Percentiles rank a stretch among this genome's conserved stretches.
Conservation (phyloP, 2,113 vertebrate genomes). For the Gila orcuttii region DNA sequence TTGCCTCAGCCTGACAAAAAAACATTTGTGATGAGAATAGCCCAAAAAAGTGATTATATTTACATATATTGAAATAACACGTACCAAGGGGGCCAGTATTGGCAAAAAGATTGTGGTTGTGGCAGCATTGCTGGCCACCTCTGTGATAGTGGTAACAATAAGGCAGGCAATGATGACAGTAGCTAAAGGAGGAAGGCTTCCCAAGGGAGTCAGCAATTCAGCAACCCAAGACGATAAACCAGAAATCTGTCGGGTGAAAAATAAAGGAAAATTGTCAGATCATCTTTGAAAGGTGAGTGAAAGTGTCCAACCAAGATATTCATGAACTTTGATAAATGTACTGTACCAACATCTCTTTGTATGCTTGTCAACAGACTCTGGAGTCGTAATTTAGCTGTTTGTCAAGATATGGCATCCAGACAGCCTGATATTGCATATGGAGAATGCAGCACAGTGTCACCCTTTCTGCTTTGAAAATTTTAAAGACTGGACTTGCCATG, state of each 20-base stretch:
- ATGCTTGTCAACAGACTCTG: neutral
- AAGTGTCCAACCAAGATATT: constrained; percentile 6
- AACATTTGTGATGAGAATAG: neutral
- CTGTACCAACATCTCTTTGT: constrained; percentile 1
- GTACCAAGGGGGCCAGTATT: constrained; percentile 88
- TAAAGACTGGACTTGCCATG: constrained; percentile 43
- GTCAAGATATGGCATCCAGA: neutral
- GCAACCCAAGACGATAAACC: constrained; percentile 78
- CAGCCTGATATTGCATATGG: constrained; percentile 3
- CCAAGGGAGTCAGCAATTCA: constrained; percentile 83
- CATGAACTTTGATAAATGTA: neutral
- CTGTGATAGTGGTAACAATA: constrained; percentile 89
- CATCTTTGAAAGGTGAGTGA: neutral
- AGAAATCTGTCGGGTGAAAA: constrained; percentile 46
- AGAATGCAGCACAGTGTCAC: constrained; percentile 3
- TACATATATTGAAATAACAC: constrained; percentile 56
- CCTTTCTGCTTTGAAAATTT: constrained; percentile 34
- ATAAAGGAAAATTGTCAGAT: neutral
- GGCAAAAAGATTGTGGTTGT: constrained; percentile 92
- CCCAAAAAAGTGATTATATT: constrained; percentile 17
- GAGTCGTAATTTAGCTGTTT: constrained; percentile 34
- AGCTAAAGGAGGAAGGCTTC: constrained; percentile 80
- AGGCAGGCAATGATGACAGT: constrained; percentile 82
- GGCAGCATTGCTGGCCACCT: constrained; percentile 92
- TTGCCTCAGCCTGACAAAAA: constrained; percentile 83